Percentiles rank a stretch among this genome's conserved stretches.
Conservation (phyloP, 2,888 invertebrate genomes). For the Autographa gamma region DNA sequence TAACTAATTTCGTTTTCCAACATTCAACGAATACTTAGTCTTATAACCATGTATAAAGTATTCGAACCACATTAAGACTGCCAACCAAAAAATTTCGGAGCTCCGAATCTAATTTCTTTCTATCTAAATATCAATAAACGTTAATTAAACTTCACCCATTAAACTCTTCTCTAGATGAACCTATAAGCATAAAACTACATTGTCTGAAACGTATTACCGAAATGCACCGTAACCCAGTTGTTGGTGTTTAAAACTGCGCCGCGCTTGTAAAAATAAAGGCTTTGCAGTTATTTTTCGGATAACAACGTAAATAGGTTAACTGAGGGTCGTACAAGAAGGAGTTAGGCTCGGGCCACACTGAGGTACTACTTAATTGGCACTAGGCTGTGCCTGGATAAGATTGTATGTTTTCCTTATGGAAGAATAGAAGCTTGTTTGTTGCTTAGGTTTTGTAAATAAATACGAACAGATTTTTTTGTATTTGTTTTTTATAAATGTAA, state of each 20-base stretch:
- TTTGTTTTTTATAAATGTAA: no score
- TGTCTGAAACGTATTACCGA: conserved; percentile 27
- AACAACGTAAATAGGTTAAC: conserved; percentile 62
- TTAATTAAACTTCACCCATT: background rate
- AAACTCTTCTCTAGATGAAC: background rate
- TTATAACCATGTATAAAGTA: no score
- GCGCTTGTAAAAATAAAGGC: conserved; percentile 55
- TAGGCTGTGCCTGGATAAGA: background rate
- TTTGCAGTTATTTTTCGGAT: conserved; percentile 54
- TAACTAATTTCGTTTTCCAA: no score
- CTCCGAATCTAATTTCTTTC: no score
- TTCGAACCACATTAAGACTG: no score
- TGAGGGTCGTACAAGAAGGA: conserved; percentile 29
- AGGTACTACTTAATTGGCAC: background rate
- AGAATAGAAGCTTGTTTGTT: no score
- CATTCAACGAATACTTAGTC: no score
- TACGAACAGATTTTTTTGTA: no score
- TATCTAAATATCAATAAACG: no score
- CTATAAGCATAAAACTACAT: conserved; percentile 14
- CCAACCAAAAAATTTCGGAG: no score
- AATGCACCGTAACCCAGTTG: conserved; percentile 28
- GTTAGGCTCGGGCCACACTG: conserved; percentile 32
- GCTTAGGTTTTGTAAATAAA: no score
- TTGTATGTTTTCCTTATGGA: no score
- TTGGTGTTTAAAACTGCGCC: conserved; percentile 32